Evolutionary conservation across 2,113 vertebrate genomes (phyloP), one percentile per base, ranked within the genome.

Genomic region (Corythaixoides concolor): DNA sequence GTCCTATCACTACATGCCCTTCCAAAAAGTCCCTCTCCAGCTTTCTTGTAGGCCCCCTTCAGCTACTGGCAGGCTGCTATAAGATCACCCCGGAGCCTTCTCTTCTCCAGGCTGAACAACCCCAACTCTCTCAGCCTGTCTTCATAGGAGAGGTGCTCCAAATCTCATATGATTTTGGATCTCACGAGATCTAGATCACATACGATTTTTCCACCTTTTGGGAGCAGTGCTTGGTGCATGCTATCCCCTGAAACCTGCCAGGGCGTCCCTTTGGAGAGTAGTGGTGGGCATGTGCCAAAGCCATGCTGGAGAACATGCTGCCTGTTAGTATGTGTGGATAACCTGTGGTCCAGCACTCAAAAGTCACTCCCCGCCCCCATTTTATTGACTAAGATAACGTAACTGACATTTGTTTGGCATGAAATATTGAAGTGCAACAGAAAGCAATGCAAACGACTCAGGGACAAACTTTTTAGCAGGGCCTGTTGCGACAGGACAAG

Each of bases 181-280:
- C 39, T 39, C 39, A 39, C 39, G 39, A 39, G 19, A 43, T 66
- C 11, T 12, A n/a, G 47, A 74, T n/a, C 28, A 58, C 47, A 78
- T 1, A 49, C 12, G 62, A 63, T n/a, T 86, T 24, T 74, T 84
- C 23, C 12, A 50, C 22, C 3, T 62, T 79, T 33, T 15, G n/a
- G 37, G 39, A 81, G 73, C 32, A 81, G 64, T 8, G 26, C n/a
- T 53, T 32, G 12, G 21, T 55, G 60, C 23, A 22, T 15, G 12
- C 20, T 4, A 43, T 4, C 16, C 39, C 41, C 30, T 0, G 0
- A 63, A 49, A 62, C 33, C 37, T 52, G 9, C 47, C 20, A 43
- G 20, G 24, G 47, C 21, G 12, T 18, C 1, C 8, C 60, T 58
- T 5, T 41, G 58, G n/a, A 43, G 12, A 78, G 21, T 0, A 19